Percentiles rank a stretch among this genome's conserved stretches.
Evolutionary conservation across 1,140 invertebrate species (phyloP).

Genomic region (Periplaneta americana): DNA sequence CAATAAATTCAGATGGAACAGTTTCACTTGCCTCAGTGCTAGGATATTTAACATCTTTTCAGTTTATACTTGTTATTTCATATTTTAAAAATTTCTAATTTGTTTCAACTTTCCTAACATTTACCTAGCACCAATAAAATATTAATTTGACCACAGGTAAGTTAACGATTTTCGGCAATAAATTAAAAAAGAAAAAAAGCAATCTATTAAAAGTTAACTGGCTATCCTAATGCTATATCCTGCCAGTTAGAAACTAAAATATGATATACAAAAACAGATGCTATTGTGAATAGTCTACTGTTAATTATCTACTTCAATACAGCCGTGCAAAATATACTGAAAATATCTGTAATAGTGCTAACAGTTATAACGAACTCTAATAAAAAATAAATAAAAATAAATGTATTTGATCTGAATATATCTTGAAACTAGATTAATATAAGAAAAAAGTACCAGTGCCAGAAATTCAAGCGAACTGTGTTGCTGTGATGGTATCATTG

Average conservation of each 20-base stretch:
- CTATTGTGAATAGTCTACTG: neutral
- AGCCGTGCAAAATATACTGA: neutral
- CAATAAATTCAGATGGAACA: no score
- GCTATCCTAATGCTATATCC: neutral
- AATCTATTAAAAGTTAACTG: neutral
- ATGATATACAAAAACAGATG: neutral
- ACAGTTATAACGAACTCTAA: neutral
- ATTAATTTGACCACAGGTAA: neutral
- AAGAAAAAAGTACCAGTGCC: neutral
- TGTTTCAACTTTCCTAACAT: neutral
- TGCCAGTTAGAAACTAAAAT: neutral
- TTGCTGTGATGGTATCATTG: neutral
- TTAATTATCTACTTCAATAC: neutral
- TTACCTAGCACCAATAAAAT: neutral
- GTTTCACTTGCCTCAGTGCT: no score
- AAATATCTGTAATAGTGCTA: neutral
- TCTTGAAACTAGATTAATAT: neutral
- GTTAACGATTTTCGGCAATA: neutral
- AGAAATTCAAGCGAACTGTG: neutral
- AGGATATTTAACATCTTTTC: no score
- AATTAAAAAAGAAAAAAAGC: neutral
- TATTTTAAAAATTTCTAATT: no score
- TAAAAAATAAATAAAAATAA: neutral
- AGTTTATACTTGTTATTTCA: no score
- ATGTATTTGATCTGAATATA: neutral